Percentiles rank a stretch among this genome's conserved stretches.
phyloP scores from a whole-genome alignment of 2,113 vertebrate genomes.

The Crypturellus undulatus region DNA sequence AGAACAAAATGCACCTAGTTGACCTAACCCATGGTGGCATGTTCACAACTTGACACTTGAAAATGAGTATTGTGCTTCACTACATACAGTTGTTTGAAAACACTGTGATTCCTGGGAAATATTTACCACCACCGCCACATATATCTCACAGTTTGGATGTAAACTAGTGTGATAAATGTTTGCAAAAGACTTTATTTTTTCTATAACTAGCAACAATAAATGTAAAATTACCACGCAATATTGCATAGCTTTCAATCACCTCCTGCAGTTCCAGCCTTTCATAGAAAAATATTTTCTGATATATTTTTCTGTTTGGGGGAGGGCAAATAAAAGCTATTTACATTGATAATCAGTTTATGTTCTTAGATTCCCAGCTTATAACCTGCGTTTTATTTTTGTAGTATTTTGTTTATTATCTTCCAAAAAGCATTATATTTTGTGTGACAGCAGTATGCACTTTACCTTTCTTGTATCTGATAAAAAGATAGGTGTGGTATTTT shows the following conservation, averaged over 20 bases:
- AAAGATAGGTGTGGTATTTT: background rate
- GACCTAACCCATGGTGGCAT: background rate
- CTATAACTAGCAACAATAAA: background rate
- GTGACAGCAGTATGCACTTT: background rate
- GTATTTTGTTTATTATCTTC: background rate
- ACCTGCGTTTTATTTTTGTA: background rate
- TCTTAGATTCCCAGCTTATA: background rate
- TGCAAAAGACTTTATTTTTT: background rate
- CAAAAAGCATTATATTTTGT: background rate
- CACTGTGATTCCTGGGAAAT: background rate
- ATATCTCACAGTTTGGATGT: background rate
- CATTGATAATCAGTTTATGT: background rate
- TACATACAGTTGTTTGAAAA: background rate
- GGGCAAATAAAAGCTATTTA: background rate
- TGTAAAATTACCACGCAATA: background rate
- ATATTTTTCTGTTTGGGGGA: background rate
- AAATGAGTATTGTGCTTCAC: background rate
- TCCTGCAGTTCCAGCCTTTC: background rate
- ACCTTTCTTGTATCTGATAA: background rate
- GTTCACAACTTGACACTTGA: background rate
- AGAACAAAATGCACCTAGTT: background rate
- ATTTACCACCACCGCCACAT: background rate
- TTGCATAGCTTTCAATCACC: background rate
- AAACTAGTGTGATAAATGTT: background rate
- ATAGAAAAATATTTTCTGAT: background rate